Conservation (phyloP, 2,888 invertebrate genomes). For the Leptinotarsa peninsularis region DNA sequence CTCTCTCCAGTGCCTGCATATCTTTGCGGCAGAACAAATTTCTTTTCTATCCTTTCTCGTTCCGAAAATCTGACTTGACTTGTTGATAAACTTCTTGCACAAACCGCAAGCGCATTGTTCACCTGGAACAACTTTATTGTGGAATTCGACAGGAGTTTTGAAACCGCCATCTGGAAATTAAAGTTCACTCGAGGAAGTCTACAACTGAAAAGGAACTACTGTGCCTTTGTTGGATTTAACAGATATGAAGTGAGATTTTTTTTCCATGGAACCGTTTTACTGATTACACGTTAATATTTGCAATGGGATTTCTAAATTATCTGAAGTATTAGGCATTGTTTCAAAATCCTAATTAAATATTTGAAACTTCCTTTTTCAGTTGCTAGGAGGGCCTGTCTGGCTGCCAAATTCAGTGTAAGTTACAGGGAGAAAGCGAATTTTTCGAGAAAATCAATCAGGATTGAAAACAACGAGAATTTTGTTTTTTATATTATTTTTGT, state of each 20-base stretch:
- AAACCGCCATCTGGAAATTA: constrained; percentile 5
- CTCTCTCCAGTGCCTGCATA: constrained; percentile 82
- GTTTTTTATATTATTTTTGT: no score
- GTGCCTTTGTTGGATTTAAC: background rate
- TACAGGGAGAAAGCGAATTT: no score
- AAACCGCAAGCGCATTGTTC: background rate
- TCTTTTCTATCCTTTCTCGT: constrained; percentile 57
- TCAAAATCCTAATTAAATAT: background rate
- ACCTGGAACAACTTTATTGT: constrained; percentile 12
- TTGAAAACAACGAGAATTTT: no score
- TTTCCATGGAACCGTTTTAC: background rate
- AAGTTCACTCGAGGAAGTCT: background rate
- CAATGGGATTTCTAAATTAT: background rate
- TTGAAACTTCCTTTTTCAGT: background rate
- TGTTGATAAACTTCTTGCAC: constrained; percentile 11
- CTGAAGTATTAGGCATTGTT: background rate
- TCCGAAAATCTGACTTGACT: constrained; percentile 11
- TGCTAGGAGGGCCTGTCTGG: background rate
- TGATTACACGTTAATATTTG: background rate
- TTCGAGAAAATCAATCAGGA: no score
- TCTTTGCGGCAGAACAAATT: constrained; percentile 77
- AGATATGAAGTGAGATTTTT: background rate
- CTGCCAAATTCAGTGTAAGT: background rate
- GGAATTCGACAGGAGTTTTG: constrained; percentile 5
- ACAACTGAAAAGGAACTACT: background rate